phyloP scores from a whole-genome alignment of 2,888 invertebrate genomes.

The Erebia aethiops region DNA sequence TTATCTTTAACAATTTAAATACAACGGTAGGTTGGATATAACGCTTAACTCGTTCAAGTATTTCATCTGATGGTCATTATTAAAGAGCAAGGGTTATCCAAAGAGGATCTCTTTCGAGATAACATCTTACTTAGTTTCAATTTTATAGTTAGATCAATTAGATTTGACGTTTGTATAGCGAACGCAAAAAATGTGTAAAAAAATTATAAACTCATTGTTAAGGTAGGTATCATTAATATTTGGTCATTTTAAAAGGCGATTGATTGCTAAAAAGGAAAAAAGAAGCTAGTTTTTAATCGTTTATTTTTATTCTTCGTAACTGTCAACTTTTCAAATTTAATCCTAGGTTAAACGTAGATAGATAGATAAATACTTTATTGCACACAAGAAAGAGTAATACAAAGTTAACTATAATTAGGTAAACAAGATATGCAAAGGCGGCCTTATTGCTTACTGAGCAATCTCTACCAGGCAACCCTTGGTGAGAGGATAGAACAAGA shows the following conservation, averaged over 20 bases:
- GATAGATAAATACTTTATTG: too few species aligned
- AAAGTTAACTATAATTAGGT: too few species aligned
- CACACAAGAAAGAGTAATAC: too few species aligned
- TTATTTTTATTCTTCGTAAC: not conserved
- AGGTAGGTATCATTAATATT: not conserved
- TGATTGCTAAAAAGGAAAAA: not conserved
- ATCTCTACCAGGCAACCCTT: too few species aligned
- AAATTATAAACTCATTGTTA: not conserved
- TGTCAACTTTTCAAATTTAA: too few species aligned
- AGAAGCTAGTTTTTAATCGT: not conserved
- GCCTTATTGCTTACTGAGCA: too few species aligned
- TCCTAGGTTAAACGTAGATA: too few species aligned
- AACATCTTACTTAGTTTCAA: not conserved
- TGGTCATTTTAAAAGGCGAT: not conserved
- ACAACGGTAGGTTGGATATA: not conserved
- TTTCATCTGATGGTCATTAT: not conserved
- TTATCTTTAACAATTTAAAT: not conserved
- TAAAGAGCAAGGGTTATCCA: constrained; percentile 16
- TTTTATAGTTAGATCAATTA: not conserved
- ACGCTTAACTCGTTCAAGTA: not conserved
- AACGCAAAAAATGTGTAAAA: not conserved
- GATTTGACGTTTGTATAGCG: not conserved
- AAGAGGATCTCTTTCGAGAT: constrained; percentile 3
- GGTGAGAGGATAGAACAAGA: too few species aligned
- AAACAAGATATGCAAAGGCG: too few species aligned